Conservation (phyloP, 2,888 invertebrate genomes). For the Caenorhabditis auriculariae region DNA sequence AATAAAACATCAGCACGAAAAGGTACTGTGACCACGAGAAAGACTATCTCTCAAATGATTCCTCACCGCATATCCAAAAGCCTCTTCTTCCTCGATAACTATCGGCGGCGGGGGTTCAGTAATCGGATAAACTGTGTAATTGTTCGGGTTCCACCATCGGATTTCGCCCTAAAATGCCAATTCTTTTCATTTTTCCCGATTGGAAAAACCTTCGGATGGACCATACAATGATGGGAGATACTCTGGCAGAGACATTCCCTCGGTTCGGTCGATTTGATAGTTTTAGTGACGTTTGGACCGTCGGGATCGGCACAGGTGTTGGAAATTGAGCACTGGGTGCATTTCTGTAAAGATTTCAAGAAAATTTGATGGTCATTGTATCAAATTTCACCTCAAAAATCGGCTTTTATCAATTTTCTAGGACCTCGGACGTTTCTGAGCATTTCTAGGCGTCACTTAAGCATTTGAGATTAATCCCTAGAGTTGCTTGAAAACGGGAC, state of each 20-base stretch:
- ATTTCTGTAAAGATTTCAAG: conserved; percentile 40
- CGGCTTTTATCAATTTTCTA: too few species aligned
- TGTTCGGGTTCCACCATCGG: conserved; percentile 61
- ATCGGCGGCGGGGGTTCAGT: conserved; percentile 45
- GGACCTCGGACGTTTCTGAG: too few species aligned
- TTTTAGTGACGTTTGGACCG: conserved; percentile 46
- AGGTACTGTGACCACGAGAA: too few species aligned
- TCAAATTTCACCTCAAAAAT: too few species aligned
- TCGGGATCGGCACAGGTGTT: conserved; percentile 62
- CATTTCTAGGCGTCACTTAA: too few species aligned
- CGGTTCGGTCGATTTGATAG: conserved; percentile 24
- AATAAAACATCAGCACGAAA: too few species aligned
- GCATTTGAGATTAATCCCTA: too few species aligned
- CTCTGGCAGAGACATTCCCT: conserved; percentile 58
- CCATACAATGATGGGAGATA: conserved; percentile 61
- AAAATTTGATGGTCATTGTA: too few species aligned
- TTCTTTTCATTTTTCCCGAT: too few species aligned
- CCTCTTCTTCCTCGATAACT: conserved; percentile 48
- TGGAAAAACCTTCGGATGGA: conserved; percentile 32
- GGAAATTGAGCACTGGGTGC: conserved; percentile 57
- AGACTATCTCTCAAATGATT: too few species aligned
- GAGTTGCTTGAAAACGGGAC: too few species aligned
- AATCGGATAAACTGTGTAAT: conserved; percentile 57
- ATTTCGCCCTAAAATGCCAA: conserved; percentile 36
- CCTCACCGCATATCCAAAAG: conserved; percentile 50